Percentiles rank a stretch among this genome's conserved stretches.
These are phyloP conservation scores for Hydractinia echinata DNA, from an alignment of 30 jellyfish, hydroid and myxozoan genomes.

Conservation along the genomic window DNA sequence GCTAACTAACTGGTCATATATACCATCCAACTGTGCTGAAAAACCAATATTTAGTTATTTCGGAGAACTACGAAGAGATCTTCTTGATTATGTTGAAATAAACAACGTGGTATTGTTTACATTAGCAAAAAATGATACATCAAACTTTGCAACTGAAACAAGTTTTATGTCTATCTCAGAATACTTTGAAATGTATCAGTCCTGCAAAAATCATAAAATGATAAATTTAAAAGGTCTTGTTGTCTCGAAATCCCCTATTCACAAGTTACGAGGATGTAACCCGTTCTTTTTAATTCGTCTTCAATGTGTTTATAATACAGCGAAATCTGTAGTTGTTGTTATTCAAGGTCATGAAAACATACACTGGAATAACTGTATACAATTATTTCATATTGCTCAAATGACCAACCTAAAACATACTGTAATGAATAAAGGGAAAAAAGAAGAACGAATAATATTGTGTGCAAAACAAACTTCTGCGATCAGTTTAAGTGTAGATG, in stretches of 20 bases:
- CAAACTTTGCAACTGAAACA: too few relatives aligned
- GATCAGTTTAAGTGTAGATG: background rate
- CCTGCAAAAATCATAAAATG: background rate
- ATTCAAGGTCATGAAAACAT: background rate
- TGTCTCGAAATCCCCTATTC: background rate
- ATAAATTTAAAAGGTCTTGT: conserved; percentile 1
- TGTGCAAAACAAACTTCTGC: background rate
- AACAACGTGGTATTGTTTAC: too few relatives aligned
- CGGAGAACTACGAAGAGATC: too few relatives aligned
- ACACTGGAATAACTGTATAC: background rate
- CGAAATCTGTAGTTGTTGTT: background rate
- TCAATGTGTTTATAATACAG: background rate
- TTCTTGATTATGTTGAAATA: too few relatives aligned
- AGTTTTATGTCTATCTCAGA: too few relatives aligned
- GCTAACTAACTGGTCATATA: too few relatives aligned
- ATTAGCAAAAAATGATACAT: too few relatives aligned
- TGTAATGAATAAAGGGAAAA: background rate
- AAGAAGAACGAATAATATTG: conserved; percentile 2
- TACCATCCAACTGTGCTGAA: too few relatives aligned
- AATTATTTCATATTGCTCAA: background rate
- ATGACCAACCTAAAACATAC: background rate
- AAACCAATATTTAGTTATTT: too few relatives aligned
- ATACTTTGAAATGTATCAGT: too few relatives aligned
- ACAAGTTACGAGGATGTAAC: background rate
- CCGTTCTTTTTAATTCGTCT: conserved; percentile 5